Percentiles rank a stretch among this genome's conserved stretches.
Conservation (phyloP, 1,140 invertebrate species). For the Neodiprion fabricii region DNA sequence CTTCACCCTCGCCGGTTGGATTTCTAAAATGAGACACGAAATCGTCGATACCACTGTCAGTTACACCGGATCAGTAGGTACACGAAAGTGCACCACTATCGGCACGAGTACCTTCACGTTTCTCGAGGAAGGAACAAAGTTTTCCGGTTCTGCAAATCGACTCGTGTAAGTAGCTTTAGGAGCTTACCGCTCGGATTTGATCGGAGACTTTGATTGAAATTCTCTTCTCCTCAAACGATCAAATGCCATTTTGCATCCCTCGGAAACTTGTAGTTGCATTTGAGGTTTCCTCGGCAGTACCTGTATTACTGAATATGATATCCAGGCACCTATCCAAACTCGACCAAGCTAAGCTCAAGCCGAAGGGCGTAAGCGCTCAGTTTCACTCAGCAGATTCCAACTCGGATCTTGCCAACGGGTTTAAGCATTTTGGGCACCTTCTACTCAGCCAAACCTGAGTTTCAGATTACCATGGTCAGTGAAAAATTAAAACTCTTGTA, state of each 20-base stretch:
- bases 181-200: too few species aligned
- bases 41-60: too few species aligned
- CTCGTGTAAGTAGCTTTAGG: too few species aligned
- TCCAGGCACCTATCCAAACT: conserved; percentile 1
- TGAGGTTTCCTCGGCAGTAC: neutral
- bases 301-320: neutral
- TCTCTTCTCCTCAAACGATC: neutral
- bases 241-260: neutral
- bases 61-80: too few species aligned
- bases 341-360: neutral
- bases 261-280: neutral
- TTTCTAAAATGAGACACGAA: too few species aligned
- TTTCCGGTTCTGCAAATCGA: neutral
- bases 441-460: neutral
- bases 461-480: neutral
- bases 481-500: too few species aligned
- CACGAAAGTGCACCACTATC: neutral
- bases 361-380: neutral
- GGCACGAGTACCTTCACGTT: neutral
- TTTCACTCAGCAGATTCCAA: conserved; percentile 3
- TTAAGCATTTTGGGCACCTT: neutral
- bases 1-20: too few species aligned
- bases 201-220: neutral
- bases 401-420: neutral
- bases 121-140: neutral